Evolutionary conservation across 92 coral and sea anemone species (phyloP), one percentile per base, ranked within the genome.

Genomic region (Parazoanthus swiftii): DNA sequence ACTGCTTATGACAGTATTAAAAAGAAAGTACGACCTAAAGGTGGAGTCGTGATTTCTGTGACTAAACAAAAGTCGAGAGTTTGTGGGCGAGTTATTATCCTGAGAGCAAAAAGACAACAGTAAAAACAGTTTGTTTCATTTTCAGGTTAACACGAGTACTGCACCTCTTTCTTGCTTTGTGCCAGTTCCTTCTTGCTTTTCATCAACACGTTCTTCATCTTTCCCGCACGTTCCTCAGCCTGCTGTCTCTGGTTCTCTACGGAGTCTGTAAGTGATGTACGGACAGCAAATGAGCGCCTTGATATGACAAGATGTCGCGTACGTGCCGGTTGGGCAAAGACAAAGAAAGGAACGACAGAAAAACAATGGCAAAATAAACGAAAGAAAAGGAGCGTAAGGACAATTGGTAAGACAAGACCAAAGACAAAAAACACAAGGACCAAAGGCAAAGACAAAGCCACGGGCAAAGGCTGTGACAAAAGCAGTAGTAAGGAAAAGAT

Each of bases 131-230:
- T 18, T 63, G 58, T 51, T 63, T 18, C 25, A 63, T 4, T 63
- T 4, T 18, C 8, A 2, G 8, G 68, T 63, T 63, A 14, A 63
- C 1, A 63, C 6, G n/a, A 63, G 26, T 7, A 23, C 13, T 25
- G 29, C 82, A 94, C 96, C 96, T 92, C 85, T 74, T 91, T 92
- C 90, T 95, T 96, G 84, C 90, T 91, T 79, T 93, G 94, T 11
- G 94, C 90, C 85, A 96, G 92, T 67, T 96, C 98, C 85, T 92
- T 95, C 93, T 96, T 96, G 72, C 92, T 93, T 84, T 95, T 96
- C 84, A 95, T 93, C 29, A 95, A 87, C 81, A 96, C 90, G 36
- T 93, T 92, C 86, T 96, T 96, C 89, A 96, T 90, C 79, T 95
- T 96, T 77, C 88, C 89, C 26, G 94, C 96, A 18, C 96, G 94